These are phyloP conservation scores for Gymnodraco acuticeps DNA, from an alignment of 2,797 vertebrate species.

Conservation along the genomic window DNA sequence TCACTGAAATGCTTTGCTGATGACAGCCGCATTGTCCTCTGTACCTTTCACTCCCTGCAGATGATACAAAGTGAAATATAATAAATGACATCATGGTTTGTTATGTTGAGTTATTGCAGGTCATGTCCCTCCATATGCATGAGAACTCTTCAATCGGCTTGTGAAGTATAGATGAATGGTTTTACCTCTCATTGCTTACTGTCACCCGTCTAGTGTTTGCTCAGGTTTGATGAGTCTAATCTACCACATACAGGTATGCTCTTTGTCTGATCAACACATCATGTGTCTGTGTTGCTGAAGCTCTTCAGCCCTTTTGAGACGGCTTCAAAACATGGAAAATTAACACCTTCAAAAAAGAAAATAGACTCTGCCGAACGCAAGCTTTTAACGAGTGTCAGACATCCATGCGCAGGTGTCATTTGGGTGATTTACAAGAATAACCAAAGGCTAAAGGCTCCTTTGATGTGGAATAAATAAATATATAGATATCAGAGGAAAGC, in stretches of 20 bases:
- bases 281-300: conserved; percentile 37
- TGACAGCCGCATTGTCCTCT: conserved; percentile 12
- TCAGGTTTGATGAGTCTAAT: conserved; percentile 69
- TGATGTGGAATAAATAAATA: conserved; percentile 72
- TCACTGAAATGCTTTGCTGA: conserved; percentile 31
- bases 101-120: conserved; percentile 52
- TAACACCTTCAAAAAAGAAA: conserved; percentile 62
- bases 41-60: conserved; percentile 22
- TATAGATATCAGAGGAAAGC: conserved; percentile 63
- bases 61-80: conserved; percentile 38
- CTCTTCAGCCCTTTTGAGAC: conserved; percentile 64
- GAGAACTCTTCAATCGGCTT: conserved; percentile 21
- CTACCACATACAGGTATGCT: conserved; percentile 64
- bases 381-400: conserved; percentile 68
- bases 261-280: conserved; percentile 65
- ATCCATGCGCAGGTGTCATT: conserved; percentile 70
- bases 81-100: conserved; percentile 43
- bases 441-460: conserved; percentile 66
- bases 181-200: conserved; percentile 58
- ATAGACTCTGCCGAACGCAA: conserved; percentile 55
- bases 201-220: conserved; percentile 52
- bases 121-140: conserved; percentile 12
- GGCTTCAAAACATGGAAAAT: conserved; percentile 67
- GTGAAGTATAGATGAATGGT: conserved; percentile 44
- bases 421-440: conserved; percentile 77